Base-by-base conservation (phyloP, 2,888 invertebrate species). In the Gari tellinella region DNA sequence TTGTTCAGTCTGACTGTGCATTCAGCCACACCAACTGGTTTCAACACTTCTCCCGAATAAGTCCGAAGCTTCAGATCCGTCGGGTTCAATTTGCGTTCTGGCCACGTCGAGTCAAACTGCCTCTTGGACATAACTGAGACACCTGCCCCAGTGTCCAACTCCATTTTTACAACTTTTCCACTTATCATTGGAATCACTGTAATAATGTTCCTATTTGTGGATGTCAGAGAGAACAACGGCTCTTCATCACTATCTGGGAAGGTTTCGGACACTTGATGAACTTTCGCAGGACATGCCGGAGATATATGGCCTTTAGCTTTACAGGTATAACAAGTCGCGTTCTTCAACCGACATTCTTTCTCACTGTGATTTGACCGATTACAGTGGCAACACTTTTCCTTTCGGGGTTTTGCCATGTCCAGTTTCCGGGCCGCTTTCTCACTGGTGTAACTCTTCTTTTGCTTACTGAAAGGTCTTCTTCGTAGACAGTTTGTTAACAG, bases 131-230 rank as follows among this genome's bases (percentile, higher is more conserved):
- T 77, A 0, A 81, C 73, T 12, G 76, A 73, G 0, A 74, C 72
- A 10, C 72, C 79, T 21, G 79, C 38, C 1, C 79, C 81, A n/a
- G 76, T 81, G 41, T 79, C 80, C 2, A 82, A 37, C 63, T 82
- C 78, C 78, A 75, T 81, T 12, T 55, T 55, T 0, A 70, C 1
- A 4, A 14, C 0, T 40, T 49, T 53, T 2, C 68, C 72, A 37
- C 76, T 70, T n/a, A 81, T 43, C 7, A 1, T 45, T 40, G 70
- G 72, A 17, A 15, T 45, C 1, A 72, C 58, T 14, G 25, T 19
- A 19, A 43, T n/a, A 10, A 19, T n/a, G 38, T 17, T 53, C 5
- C 25, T 57, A 4, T 5, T 15, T 26, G 15, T 40, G 25, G n/a
- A 17, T n/a, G n/a, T n/a, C 21, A 60, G 4, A 12, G 15, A 45